Evolutionary conservation across 2,113 vertebrate genomes (phyloP).

Genomic region (Paracanthobrama guichenoti): DNA sequence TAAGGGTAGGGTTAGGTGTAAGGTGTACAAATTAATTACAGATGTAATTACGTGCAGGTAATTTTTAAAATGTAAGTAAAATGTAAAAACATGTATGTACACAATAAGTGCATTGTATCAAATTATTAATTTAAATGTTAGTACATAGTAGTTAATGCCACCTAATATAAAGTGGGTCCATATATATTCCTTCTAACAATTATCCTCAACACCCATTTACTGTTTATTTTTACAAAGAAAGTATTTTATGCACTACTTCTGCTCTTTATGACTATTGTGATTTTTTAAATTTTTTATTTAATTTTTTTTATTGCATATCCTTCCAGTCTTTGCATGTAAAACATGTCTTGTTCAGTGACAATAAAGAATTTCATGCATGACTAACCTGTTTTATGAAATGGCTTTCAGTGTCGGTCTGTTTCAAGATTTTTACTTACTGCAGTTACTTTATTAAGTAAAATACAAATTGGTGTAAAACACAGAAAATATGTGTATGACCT

Average conservation of each 20-base stretch:
- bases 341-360: background rate
- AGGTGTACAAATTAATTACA: too few species aligned
- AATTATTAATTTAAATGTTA: too few species aligned
- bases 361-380: background rate
- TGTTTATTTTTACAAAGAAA: background rate
- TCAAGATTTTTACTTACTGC: background rate
- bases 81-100: too few species aligned
- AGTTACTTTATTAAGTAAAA: background rate
- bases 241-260: background rate
- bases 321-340: background rate
- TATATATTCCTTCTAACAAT: background rate
- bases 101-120: too few species aligned
- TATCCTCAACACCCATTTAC: background rate
- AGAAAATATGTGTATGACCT: background rate
- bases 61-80: too few species aligned
- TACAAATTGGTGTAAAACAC: background rate
- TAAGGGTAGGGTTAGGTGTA: too few species aligned
- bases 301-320: too few species aligned
- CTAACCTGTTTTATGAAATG: background rate
- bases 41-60: too few species aligned
- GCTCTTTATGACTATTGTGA: background rate
- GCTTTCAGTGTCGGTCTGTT: background rate
- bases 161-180: too few species aligned
- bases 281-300: too few species aligned
- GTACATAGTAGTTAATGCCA: too few species aligned